Evolutionary conservation across 1,140 invertebrate species (phyloP).

Genomic region (Akabosia matsudoensis): DNA sequence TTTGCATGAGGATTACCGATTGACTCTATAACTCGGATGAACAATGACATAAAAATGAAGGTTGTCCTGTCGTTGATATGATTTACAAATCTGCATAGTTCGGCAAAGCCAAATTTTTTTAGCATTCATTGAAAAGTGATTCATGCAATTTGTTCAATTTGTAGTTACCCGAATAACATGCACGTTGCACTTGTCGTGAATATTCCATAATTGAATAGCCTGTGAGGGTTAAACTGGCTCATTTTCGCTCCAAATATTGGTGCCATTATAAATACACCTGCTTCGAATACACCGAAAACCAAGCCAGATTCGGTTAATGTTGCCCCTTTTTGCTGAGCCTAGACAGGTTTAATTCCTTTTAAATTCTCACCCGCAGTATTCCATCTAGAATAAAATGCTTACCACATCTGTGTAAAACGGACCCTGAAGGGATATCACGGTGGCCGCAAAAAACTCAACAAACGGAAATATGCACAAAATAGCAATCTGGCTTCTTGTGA

Average conservation of each 20-base stretch:
- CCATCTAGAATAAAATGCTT: no score
- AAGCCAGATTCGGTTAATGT: slow-evolving; percentile 84
- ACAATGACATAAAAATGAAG: slow-evolving; percentile 80
- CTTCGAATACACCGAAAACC: slow-evolving; percentile 87
- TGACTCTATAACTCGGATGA: slow-evolving; percentile 59
- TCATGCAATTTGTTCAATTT: slow-evolving; percentile 5
- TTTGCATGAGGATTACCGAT: neutral
- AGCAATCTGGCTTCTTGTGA: slow-evolving; percentile 23
- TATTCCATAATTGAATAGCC: slow-evolving; percentile 78
- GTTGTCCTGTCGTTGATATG: slow-evolving; percentile 54
- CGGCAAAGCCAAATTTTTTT: neutral
- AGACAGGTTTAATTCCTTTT: slow-evolving; percentile 36
- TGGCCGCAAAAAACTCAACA: slow-evolving; percentile 37
- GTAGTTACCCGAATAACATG: slow-evolving; percentile 80
- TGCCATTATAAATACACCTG: slow-evolving; percentile 82
- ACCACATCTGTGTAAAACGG: slow-evolving; percentile 60
- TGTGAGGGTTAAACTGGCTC: neutral
- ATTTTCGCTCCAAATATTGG: slow-evolving; percentile 73
- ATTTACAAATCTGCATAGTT: slow-evolving; percentile 52
- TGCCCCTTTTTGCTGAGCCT: slow-evolving; percentile 83
- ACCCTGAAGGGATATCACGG: slow-evolving; percentile 51
- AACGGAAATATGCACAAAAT: slow-evolving; percentile 27
- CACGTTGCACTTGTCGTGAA: slow-evolving; percentile 76
- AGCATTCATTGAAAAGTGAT: neutral
- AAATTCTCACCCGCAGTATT: no score